Evolutionary conservation across 1,140 invertebrate genomes (phyloP), one percentile per base, ranked within the genome.

Genomic region (Chlorops oryzae): DNA sequence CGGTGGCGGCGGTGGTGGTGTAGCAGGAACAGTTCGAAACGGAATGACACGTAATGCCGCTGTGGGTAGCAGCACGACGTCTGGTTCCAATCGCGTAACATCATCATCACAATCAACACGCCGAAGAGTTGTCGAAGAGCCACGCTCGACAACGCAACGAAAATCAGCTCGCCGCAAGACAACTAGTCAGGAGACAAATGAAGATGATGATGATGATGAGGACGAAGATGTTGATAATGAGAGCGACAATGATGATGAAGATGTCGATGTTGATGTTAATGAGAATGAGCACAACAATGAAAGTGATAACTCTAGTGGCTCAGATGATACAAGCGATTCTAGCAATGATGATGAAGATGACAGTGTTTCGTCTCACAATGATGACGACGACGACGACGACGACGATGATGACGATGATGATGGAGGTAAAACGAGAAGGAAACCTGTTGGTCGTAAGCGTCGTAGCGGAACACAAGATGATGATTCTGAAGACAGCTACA

Each of bases 401-500:
- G 61, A 58, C 12, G 62, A 50, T 10, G 52, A 62, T 49, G 55
- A 55, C 6, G 50, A 62, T 46, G 15, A 44, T 9, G 38, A 24
- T 3, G 17, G 18, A 22, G 41, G 6, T 13, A 39, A 18, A 39
- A 18, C 37, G 32, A 17, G 43, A 5, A 52, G 58, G 22, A 56
- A 58, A n/a, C 25, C 32, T n/a, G 46, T 5, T 20, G 51, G 54
- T 10, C 40, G 62, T 5, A 56, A 35, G 6, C 42, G 52, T 6
- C 58, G 53, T 21, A 25, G n/a, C n/a, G n/a, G n/a, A 59, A 15
- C 56, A 61, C 35, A 62, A 46, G 40, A 54, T 21, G 59, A 63
- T 42, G 69, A 73, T 44, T 72, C 71, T 5, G 73, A 74, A 46
- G 73, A 74, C 18, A 74, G 72, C 44, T 74, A 75, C 40, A 72